Evolutionary conservation across 2,888 invertebrate genomes (phyloP).

Genomic region (Trachelus troglodyta): DNA sequence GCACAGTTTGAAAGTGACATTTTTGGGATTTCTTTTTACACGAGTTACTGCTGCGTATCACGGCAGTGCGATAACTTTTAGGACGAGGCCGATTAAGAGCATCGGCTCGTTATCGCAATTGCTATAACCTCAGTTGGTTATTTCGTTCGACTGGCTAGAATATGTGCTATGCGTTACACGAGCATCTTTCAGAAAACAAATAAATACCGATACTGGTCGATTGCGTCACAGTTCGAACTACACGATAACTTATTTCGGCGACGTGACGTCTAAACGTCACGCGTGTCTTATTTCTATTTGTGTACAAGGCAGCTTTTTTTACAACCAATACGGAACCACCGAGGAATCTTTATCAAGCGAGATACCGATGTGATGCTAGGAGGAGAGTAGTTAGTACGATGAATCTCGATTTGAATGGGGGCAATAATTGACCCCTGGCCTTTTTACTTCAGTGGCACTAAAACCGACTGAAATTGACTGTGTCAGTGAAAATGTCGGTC

Average conservation of each 20-base stretch:
- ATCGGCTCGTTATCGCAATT: neutral
- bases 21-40: neutral
- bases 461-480: neutral
- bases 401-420: conserved; percentile 38
- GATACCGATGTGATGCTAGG: conserved; percentile 26
- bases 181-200: conserved; percentile 9
- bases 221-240: conserved; percentile 31
- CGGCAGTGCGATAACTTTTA: no score
- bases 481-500: neutral
- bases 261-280: neutral
- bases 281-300: neutral
- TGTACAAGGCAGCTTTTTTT: neutral
- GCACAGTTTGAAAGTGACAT: neutral
- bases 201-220: conserved; percentile 26
- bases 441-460: conserved; percentile 24
- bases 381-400: conserved; percentile 23
- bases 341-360: conserved; percentile 52
- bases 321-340: conserved; percentile 16
- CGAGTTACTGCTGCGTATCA: neutral
- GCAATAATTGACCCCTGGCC: conserved; percentile 48
- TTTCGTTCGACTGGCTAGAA: neutral
- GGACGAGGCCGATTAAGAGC: neutral
- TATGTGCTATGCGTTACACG: neutral
- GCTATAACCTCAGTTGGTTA: neutral
- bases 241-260: conserved; percentile 27